Evolutionary conservation across 2,113 vertebrate genomes (phyloP), one percentile per base, ranked within the genome.

Genomic region (Vireo altiloquus): DNA sequence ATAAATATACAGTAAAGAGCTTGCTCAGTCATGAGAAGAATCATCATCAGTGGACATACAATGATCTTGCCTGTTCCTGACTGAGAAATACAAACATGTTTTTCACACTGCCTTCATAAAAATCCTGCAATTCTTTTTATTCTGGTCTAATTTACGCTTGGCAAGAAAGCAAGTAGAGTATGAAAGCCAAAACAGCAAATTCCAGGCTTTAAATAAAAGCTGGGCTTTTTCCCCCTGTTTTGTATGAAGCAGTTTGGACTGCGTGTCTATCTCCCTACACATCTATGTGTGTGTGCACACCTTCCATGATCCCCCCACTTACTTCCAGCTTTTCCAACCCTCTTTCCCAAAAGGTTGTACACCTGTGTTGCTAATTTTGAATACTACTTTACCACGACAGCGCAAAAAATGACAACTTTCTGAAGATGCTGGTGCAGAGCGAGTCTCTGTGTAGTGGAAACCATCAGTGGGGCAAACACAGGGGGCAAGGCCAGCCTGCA

Each of bases 251-350:
- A 57, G 5, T 14, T 65, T 89, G 37, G 24, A 23, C 24, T 71
- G 16, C 17, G 6, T 57, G 10, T 42, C 27, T 76, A 10, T 40
- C 8, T 86, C 24, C 59, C 2, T 56, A 5, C 23, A 24, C 6
- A 3, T 9, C 4, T 4, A 3, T 6, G 2, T 6, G 2, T 13
- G 2, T 7, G 11, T 23, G 7, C 12, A 18, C 21, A 30, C 4
- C 18, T 47, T 11, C 22, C 3, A 4, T 9, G 7, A 3, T 16
- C 7, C 12, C 11, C 7, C 14, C 0, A 1, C 9, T 12, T 77
- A 19, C 56, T 82, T 74, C 22, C 25, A 35, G 8, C 9, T 75
- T 89, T 88, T 81, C 8, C 13, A 61, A 11, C 7, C 11, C 63
- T 72, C 4, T 74, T 63, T 61, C 8, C 47, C 17, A 42, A 37